phyloP scores from a whole-genome alignment of 2,797 vertebrate genomes.

The Steatocranus sp. region DNA sequence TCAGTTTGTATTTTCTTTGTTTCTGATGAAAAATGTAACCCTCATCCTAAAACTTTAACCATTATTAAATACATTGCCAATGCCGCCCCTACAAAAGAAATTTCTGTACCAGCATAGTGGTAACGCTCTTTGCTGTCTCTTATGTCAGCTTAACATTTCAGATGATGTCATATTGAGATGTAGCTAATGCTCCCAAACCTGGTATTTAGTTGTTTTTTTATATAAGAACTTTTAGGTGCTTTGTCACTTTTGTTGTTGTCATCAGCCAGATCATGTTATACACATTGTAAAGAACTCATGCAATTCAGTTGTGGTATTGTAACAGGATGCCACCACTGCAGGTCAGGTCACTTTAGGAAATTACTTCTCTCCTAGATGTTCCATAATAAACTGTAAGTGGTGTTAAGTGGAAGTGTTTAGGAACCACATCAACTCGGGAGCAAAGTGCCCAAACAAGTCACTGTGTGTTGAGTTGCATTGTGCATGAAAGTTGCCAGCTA shows the following conservation, averaged over 20 bases:
- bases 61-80: neutral
- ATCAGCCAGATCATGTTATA: neutral
- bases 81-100: neutral
- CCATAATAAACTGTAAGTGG: neutral
- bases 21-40: neutral
- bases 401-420: neutral
- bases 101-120: neutral
- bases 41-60: neutral
- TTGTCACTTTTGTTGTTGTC: neutral
- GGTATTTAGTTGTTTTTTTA: neutral
- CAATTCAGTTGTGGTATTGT: neutral
- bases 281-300: neutral
- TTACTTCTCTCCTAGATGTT: rapidly evolving
- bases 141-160: neutral
- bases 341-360: rapidly evolving
- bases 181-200: neutral
- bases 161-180: neutral
- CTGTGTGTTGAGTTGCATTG: neutral
- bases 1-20: neutral
- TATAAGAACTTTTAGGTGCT: neutral
- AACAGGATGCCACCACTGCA: neutral
- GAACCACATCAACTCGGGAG: neutral
- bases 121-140: neutral
- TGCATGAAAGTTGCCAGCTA: neutral
- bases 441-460: neutral